Evolutionary conservation across 2,797 vertebrate species (phyloP), one percentile per base, ranked within the genome.

Genomic region (Alauda arvensis): DNA sequence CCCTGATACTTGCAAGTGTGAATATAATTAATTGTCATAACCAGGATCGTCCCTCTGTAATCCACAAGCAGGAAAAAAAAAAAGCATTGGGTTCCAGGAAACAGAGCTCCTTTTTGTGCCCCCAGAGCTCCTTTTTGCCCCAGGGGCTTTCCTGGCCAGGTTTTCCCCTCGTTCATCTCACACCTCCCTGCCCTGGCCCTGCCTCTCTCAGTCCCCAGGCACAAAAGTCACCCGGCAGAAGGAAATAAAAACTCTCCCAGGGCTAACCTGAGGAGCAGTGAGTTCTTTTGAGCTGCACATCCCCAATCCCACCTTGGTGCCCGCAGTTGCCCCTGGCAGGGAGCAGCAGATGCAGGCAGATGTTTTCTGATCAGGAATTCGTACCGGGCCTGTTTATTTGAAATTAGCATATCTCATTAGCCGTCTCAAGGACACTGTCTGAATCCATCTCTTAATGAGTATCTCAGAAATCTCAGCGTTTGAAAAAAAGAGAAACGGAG

Each of bases 381-480:
- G 95, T 93, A 93, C 91, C 91, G 96, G 92, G 89, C 65, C 66
- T 95, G 95, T 97, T 97, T 96, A 95, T 96, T 89, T 87, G 46
- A 92, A 96, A 97, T 97, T 97, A 96, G 94, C 96, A 95, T 97
- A 96, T 96, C 95, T 96, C 91, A 96, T 97, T 97, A 97, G 95
- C 93, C 95, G 90, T 95, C 90, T 96, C 95, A 96, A 97, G 95
- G 95, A 97, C 95, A 95, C 75, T 92, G 89, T 89, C 76, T 91
- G 90, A 96, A 96, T 94, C 94, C 80, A 85, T 95, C 93, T 95
- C 95, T 95, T 95, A 94, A 96, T 93, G 94, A 95, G 55, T 37
- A 80, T 93, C 80, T 92, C 46, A 78, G 83, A 96, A 95, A 92
- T 89, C 66, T 91, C 8, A 52, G 86, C 40, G 86, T 95, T 95